Base-by-base conservation (phyloP, 1,140 invertebrate species). In the Meloidogyne chitwoodi region DNA sequence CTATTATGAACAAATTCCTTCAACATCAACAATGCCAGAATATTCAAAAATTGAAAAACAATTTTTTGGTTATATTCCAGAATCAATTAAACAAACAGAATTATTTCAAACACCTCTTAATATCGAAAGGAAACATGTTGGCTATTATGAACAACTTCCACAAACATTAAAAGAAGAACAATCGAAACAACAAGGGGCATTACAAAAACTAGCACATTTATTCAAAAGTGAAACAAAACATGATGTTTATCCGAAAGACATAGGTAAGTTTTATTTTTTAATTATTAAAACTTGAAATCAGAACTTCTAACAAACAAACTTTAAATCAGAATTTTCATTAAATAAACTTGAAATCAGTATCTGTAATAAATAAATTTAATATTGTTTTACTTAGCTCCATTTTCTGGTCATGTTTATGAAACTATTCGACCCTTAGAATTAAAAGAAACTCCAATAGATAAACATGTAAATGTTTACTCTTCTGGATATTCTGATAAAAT, bases 401-500 rank as follows among this genome's bases (percentile, higher is more conserved):
- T 16, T 24, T 29, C 44, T 71, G 77, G 77, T 16, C 65, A 41
- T 26, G 29, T 79, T 41, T 48, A 10, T 27, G 77, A 78, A 64
- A 78, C 77, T 22, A 24, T 19, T 10, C 77, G 76, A n/a, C n/a
- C 12, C 12, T 26, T 2, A 12, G 76, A 77, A 64, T 34, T 77
- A 3, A 10, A 12, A 16, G 19, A 27, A n/a, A 12, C 14, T 12
- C 56, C 48, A 16, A 22, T 77, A 26, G 48, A 75, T 11, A 31
- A 63, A 12, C 63, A 38, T 34, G 77, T 78, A 16, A 19, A 14
- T 62, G 77, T 65, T 38, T 79, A 79, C 38, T 44, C 78, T 24
- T 79, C 77, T 34, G 77, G 77, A 10, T 24, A 29, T 31, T 64
- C 65, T 41, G 77, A 79, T 63, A 44, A 71, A 62, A 38, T 22